phyloP scores from a whole-genome alignment of 2,797 vertebrate genomes.

The Anguilla obscura region DNA sequence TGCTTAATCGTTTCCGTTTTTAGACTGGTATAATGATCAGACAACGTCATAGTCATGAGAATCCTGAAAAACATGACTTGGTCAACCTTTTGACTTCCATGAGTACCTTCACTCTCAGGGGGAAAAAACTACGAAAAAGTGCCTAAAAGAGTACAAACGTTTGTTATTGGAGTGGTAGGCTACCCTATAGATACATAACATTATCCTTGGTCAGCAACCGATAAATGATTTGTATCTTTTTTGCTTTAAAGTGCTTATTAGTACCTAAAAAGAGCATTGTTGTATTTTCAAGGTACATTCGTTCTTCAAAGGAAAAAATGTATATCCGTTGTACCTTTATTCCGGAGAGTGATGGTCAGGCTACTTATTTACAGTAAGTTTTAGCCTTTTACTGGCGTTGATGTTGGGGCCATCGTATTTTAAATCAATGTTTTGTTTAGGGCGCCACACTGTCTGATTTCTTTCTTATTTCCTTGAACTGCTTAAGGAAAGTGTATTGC shows the following conservation, averaged over 20 bases:
- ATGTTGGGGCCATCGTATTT: background rate
- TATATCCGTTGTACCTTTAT: too few species aligned
- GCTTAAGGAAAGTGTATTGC: background rate
- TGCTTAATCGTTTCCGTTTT: constrained; percentile 40
- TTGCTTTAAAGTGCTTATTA: too few species aligned
- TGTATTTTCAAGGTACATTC: too few species aligned
- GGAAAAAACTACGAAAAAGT: background rate
- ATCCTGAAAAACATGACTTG: background rate
- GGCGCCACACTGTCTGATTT: too few species aligned
- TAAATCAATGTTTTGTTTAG: background rate
- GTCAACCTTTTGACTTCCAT: background rate
- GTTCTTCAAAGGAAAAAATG: too few species aligned
- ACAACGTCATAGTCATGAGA: constrained; percentile 20
- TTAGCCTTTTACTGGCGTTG: background rate
- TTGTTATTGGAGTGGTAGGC: too few species aligned
- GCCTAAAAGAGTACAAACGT: background rate
- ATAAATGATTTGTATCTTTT: too few species aligned
- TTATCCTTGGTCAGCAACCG: too few species aligned
- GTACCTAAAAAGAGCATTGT: too few species aligned
- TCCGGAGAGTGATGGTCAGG: too few species aligned
- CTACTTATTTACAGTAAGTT: too few species aligned
- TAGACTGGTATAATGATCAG: constrained; percentile 32
- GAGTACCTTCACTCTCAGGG: background rate
- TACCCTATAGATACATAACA: too few species aligned
- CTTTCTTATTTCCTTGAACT: background rate